These are phyloP conservation scores for Xiphorhynchus elegans DNA, from an alignment of 2,113 vertebrate species.

Conservation along the genomic window DNA sequence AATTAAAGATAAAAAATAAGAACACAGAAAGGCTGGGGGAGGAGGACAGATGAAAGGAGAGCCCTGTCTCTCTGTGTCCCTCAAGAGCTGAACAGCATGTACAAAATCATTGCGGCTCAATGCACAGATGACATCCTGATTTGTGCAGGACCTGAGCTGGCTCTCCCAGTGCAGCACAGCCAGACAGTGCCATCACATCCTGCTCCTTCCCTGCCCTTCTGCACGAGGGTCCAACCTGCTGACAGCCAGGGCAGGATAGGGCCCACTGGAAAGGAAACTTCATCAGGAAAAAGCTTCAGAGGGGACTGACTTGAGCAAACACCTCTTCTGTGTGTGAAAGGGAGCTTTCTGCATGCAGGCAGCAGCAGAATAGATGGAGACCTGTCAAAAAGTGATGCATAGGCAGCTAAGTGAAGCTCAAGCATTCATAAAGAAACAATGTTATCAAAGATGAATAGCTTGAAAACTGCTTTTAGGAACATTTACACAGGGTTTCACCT, in stretches of 20 bases:
- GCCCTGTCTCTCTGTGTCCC: not conserved
- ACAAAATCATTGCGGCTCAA: not conserved
- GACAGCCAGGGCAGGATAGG: not conserved
- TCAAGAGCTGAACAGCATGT: not conserved
- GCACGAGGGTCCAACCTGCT: not conserved
- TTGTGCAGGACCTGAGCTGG: not conserved
- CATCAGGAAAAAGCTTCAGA: not conserved
- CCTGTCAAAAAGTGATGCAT: slow-evolving; percentile 69
- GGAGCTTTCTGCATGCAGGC: slow-evolving; percentile 14
- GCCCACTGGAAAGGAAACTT: not conserved
- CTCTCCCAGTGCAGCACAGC: not conserved
- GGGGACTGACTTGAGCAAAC: not conserved
- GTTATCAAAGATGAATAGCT: slow-evolving; percentile 76
- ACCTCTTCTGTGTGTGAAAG: slow-evolving; percentile 10
- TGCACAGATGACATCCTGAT: not conserved
- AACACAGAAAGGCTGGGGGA: not conserved
- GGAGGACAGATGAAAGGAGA: not conserved
- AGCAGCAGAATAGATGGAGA: slow-evolving; percentile 65
- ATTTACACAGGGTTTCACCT: slow-evolving; percentile 71
- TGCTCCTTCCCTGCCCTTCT: not conserved
- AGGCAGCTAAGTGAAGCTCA: slow-evolving; percentile 68
- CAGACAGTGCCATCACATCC: not conserved
- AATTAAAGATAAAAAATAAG: not conserved
- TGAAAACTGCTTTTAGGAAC: slow-evolving; percentile 74
- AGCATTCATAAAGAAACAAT: slow-evolving; percentile 72